phyloP scores from a whole-genome alignment of 2,113 vertebrate species.

The Diglossa brunneiventris region DNA sequence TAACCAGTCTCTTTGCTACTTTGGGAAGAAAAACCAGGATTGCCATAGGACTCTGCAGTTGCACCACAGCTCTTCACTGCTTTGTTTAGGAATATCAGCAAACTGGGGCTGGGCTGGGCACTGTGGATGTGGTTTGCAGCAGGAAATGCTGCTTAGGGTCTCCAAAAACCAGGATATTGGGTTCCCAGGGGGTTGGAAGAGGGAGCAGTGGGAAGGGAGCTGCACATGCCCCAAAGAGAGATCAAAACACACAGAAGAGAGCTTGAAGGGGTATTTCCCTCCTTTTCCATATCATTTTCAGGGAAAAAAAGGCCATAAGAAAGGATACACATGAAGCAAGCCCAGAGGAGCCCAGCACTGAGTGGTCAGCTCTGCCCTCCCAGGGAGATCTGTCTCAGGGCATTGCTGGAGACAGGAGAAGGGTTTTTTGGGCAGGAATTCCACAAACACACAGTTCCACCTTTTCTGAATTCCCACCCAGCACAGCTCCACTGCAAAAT shows the following conservation, averaged over 20 bases:
- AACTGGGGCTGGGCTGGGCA: neutral
- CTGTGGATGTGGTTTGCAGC: accelerated
- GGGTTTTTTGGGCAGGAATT: neutral
- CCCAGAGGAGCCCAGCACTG: neutral
- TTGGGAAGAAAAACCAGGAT: neutral
- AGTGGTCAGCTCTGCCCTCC: neutral
- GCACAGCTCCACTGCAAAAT: neutral
- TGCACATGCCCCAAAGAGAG: neutral
- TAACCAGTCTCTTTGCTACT: neutral
- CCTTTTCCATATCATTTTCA: neutral
- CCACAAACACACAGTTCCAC: neutral
- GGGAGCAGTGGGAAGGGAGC: neutral
- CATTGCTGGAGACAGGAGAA: accelerated
- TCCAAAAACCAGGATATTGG: accelerated
- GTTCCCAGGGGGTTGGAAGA: neutral
- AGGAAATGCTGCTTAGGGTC: accelerated
- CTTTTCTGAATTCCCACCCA: neutral
- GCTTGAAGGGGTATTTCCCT: neutral
- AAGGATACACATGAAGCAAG: accelerated
- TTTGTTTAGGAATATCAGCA: neutral
- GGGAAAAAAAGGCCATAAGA: neutral
- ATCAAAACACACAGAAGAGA: neutral
- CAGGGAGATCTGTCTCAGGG: neutral
- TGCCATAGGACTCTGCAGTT: neutral
- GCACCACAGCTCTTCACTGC: neutral